A percentile compares a stretch with the other conserved stretches of the same genome.
phyloP scores from a whole-genome alignment of 2,888 invertebrate species.

The Volucella bombylans region DNA sequence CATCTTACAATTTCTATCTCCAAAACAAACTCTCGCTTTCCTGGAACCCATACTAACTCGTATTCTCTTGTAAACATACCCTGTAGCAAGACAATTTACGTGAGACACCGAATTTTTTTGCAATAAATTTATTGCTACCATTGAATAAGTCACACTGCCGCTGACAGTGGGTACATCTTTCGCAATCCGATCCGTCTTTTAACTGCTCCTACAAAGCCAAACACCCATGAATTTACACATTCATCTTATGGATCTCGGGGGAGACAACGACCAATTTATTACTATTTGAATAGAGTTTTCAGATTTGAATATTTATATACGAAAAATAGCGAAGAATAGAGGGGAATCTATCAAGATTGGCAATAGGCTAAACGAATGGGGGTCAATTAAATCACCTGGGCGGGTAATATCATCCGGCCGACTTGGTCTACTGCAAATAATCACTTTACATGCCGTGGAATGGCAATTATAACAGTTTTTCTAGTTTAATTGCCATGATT shows the following conservation, averaged over 20 bases:
- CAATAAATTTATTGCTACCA: conserved; percentile 33
- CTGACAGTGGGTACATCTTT: conserved; percentile 42
- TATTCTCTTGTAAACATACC: background rate
- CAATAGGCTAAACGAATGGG: conserved; percentile 21
- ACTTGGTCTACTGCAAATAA: conserved; percentile 52
- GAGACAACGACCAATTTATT: conserved; percentile 56
- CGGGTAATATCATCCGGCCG: conserved; percentile 64
- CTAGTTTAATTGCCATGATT: conserved; percentile 46
- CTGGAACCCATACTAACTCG: background rate
- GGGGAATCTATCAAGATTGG: too few relatives aligned
- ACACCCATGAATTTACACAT: conserved; percentile 52
- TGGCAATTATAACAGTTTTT: conserved; percentile 55
- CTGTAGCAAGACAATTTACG: conserved; percentile 20
- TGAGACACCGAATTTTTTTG: conserved; percentile 40
- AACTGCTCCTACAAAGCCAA: conserved; percentile 47
- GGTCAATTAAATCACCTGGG: conserved; percentile 70
- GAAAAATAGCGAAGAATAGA: too few relatives aligned
- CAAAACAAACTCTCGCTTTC: conserved; percentile 13
- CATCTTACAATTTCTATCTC: conserved; percentile 4
- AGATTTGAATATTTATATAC: too few relatives aligned
- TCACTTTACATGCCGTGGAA: conserved; percentile 60
- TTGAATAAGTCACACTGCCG: conserved; percentile 53
- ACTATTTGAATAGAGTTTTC: conserved; percentile 33
- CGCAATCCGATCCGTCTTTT: conserved; percentile 41
- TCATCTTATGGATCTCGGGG: conserved; percentile 25